Base-by-base conservation (phyloP, 2,113 vertebrate species). In the Geococcyx californianus region DNA sequence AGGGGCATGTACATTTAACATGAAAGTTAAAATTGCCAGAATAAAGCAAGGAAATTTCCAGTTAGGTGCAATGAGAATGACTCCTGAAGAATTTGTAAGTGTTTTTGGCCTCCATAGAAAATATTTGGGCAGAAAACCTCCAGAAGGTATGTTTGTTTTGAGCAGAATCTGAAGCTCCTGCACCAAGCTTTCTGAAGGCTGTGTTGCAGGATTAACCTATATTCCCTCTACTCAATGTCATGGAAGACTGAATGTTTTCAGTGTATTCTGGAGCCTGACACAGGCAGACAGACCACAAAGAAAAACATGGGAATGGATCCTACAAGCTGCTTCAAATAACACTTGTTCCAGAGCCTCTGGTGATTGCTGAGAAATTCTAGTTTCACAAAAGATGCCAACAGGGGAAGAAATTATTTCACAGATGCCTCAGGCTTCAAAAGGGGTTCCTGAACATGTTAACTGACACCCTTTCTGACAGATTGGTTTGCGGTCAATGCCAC, bases 121-220 rank as follows among this genome's bases (percentile, higher is more conserved):
- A 93, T 84, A 94, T 58, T 95, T 90, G 79, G 79, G 86, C 93
- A 90, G 90, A 94, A 94, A 74, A 51, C 49, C 54, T 93, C 83
- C 83, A 95, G 77, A 94, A 95, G 64, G 66, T 78, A 93, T 95
- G 88, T 96, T 96, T 96, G 83, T 94, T 96, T 96, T 96, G 94
- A 97, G 90, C 88, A 90, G 92, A 94, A 89, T 24, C 56, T 92
- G 85, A 68, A 94, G 93, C 84, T 93, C 64, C 64, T 86, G 79
- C 28, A 68, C 51, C 5, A 9, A 90, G 40, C 58, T 91, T 92
- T 89, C 83, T 90, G 77, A 93, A 84, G 73, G 60, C 88, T 85
- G 58, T 2, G 0, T 63, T 90, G 88, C 90, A 93, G 76, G 44
- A 86, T 68, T 86, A 94, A 73, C n/a, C 80, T 68, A 21, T 92